phyloP scores from a whole-genome alignment of 2,113 vertebrate genomes.

The Maccullochella peelii region DNA sequence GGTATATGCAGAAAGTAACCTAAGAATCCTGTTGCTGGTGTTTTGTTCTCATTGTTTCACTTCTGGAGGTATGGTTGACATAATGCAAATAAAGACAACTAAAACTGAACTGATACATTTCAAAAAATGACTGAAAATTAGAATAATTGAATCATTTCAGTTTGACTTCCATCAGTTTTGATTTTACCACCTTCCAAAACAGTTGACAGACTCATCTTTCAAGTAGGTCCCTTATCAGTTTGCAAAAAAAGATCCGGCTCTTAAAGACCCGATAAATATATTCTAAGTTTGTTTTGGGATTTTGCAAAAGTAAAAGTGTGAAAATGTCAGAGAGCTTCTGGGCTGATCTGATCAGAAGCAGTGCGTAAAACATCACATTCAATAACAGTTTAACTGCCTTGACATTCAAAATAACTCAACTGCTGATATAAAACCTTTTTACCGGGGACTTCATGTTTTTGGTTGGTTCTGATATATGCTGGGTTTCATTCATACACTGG shows the following conservation, averaged over 20 bases:
- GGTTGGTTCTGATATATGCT: slow-evolving; percentile 30
- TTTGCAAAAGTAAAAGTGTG: slow-evolving; percentile 31
- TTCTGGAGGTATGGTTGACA: background rate
- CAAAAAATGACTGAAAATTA: background rate
- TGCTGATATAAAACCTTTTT: slow-evolving; percentile 24
- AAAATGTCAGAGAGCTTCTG: slow-evolving; percentile 41
- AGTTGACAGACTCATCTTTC: background rate
- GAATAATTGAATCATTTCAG: background rate
- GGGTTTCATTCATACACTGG: slow-evolving; percentile 18
- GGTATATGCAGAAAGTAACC: background rate
- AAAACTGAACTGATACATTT: background rate
- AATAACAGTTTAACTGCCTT: slow-evolving; percentile 57
- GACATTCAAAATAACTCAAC: slow-evolving; percentile 67
- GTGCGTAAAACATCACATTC: slow-evolving; percentile 55
- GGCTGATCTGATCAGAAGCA: slow-evolving; percentile 30
- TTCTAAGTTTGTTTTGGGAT: background rate
- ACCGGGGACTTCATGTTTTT: slow-evolving; percentile 2
- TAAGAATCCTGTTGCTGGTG: slow-evolving; percentile 20
- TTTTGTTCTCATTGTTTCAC: slow-evolving; percentile 27
- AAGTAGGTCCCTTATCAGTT: background rate
- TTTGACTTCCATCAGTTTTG: background rate
- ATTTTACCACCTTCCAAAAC: background rate
- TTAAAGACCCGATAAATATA: slow-evolving; percentile 8
- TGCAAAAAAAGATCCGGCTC: background rate
- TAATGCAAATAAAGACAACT: slow-evolving; percentile 1